Evolutionary conservation across 2,888 invertebrate species (phyloP).

Genomic region (Cynaeus angustus): DNA sequence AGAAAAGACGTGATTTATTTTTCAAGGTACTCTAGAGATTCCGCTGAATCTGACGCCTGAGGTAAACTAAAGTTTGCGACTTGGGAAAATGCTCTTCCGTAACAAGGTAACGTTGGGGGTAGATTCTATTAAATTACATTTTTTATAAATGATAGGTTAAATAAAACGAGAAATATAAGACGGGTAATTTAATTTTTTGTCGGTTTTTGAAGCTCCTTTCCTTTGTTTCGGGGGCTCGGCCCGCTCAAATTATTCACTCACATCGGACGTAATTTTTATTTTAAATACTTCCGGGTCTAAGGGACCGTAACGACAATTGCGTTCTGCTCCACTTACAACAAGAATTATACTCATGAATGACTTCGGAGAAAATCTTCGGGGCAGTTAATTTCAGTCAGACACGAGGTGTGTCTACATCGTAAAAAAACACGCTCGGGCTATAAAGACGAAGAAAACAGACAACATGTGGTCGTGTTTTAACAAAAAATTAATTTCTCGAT

Average conservation of each 20-base stretch:
- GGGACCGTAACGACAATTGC: constrained; percentile 14
- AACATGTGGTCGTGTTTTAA: too few species aligned
- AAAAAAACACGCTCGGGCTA: too few species aligned
- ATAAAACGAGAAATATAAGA: constrained; percentile 54
- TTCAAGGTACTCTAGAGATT: constrained; percentile 55
- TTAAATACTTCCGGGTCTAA: constrained; percentile 19
- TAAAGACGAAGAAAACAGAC: too few species aligned
- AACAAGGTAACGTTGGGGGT: constrained; percentile 58
- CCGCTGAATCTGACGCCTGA: constrained; percentile 56
- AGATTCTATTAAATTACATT: constrained; percentile 59
- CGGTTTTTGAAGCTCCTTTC: constrained; percentile 46
- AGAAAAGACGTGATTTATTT: constrained; percentile 58
- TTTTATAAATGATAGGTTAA: constrained; percentile 59
- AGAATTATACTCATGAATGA: constrained; percentile 1
- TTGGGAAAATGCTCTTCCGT: constrained; percentile 56
- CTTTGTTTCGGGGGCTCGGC: constrained; percentile 33
- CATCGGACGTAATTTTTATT: constrained; percentile 27
- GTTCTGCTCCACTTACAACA: constrained; percentile 1
- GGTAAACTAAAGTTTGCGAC: constrained; percentile 58
- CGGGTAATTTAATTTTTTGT: constrained; percentile 55
- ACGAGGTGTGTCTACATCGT: too few species aligned
- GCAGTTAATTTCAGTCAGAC: too few species aligned
- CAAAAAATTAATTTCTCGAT: too few species aligned
- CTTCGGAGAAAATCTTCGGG: too few species aligned
- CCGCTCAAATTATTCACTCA: constrained; percentile 20